Conservation (phyloP, 2,888 invertebrate genomes). For the Phaedon cochleariae region DNA sequence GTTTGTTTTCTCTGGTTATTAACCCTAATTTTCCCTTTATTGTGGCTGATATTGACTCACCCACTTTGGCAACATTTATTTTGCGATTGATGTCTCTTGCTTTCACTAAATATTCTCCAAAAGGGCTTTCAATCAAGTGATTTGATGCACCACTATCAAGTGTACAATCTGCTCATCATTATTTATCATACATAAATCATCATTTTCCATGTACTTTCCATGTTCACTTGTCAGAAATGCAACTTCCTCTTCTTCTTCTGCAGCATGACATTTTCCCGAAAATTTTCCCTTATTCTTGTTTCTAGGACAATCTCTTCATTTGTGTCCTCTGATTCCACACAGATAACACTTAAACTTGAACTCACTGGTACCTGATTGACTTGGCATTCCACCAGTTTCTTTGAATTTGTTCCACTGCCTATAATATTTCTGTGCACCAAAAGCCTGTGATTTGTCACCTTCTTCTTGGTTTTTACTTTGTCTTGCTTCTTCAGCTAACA, state of each 20-base stretch:
- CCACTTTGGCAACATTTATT: conserved; percentile 42
- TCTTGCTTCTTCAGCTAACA: conserved; percentile 19
- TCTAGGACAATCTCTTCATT: conserved; percentile 22
- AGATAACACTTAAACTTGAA: conserved; percentile 20
- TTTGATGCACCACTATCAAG: conserved; percentile 44
- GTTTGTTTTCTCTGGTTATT: conserved; percentile 24
- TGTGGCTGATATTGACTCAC: conserved; percentile 33
- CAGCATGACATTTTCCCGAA: conserved; percentile 8
- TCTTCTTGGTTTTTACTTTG: conserved; percentile 2
- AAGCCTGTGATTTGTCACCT: neutral
- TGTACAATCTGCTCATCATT: conserved; percentile 17
- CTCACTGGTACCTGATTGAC: conserved; percentile 1
- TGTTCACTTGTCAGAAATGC: conserved; percentile 3
- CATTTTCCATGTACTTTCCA: conserved; percentile 6
- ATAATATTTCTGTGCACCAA: neutral
- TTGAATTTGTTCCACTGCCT: neutral
- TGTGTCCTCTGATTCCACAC: conserved; percentile 31
- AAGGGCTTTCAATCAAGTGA: conserved; percentile 36
- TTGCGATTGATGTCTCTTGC: conserved; percentile 26
- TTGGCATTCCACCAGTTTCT: conserved; percentile 9
- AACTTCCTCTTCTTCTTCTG: neutral
- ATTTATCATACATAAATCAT: conserved; percentile 24
- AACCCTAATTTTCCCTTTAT: conserved; percentile 38
- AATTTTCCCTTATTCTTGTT: conserved; percentile 4
- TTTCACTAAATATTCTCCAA: conserved; percentile 29